These are phyloP conservation scores for Platygyra sinensis DNA, from an alignment of 64 coral and sea anemone species.

Conservation along the genomic window DNA sequence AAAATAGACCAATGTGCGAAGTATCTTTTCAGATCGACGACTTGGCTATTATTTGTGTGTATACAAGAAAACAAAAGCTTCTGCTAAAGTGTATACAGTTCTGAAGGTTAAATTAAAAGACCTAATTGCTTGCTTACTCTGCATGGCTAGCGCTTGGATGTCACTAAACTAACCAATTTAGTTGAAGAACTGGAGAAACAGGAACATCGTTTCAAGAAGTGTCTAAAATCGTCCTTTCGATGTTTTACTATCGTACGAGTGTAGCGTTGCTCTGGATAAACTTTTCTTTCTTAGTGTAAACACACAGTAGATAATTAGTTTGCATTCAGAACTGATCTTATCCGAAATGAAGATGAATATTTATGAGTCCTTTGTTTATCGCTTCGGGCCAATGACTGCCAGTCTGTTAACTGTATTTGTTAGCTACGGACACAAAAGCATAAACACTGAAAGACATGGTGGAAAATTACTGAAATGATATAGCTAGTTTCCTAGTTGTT, in stretches of 20 bases:
- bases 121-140: slow-evolving; percentile 28
- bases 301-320: slow-evolving; percentile 22
- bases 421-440: slow-evolving; percentile 17
- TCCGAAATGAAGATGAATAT: slow-evolving; percentile 23
- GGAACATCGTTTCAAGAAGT: background rate
- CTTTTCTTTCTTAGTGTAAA: background rate
- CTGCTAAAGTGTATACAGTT: slow-evolving; percentile 14
- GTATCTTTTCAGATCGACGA: background rate
- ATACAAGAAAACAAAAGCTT: background rate
- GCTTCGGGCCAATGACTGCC: background rate
- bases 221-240: no score
- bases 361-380: slow-evolving; percentile 31
- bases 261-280: background rate
- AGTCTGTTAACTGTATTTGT: background rate
- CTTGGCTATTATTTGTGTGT: background rate
- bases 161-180: background rate
- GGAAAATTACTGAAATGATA: slow-evolving; percentile 18
- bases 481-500: background rate
- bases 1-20: background rate
- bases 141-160: background rate
- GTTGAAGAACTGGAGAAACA: background rate
- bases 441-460: slow-evolving; percentile 16
- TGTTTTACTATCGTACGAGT: background rate
- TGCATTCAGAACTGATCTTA: slow-evolving; percentile 39
- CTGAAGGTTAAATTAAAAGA: slow-evolving; percentile 24